Conservation (phyloP, 1,140 invertebrate genomes). For the Tetramorium simillimum region DNA sequence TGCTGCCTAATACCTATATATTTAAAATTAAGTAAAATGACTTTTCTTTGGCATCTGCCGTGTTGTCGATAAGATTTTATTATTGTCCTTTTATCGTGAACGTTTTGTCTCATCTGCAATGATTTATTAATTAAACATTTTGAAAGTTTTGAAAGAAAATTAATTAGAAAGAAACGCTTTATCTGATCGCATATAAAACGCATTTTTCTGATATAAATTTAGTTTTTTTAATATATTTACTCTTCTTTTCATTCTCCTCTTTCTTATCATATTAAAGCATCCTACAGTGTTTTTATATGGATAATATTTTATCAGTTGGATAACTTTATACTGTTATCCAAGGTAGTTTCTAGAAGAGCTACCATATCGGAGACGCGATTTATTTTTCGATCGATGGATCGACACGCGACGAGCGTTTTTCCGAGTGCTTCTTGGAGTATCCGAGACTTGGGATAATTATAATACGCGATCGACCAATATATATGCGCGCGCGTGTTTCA, state of each 20-base stretch:
- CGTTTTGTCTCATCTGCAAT: not conserved
- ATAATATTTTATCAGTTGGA: not conserved
- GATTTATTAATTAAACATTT: not conserved
- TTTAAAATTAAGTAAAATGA: not conserved
- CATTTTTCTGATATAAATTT: not conserved
- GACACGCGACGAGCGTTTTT: not conserved
- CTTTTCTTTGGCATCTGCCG: not conserved
- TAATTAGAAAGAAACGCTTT: not conserved
- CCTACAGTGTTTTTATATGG: not conserved
- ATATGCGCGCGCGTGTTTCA: constrained; percentile 29
- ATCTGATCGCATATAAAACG: not conserved
- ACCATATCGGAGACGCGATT: not conserved
- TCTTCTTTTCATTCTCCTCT: not conserved
- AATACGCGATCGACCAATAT: constrained; percentile 53
- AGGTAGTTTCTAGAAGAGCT: constrained; percentile 13
- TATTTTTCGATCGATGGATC: constrained; percentile 40
- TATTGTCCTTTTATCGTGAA: not conserved
- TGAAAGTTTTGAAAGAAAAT: not conserved
- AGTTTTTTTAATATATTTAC: not conserved
- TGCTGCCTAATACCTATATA: not conserved
- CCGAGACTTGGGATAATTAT: constrained; percentile 36
- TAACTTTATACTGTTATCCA: not conserved
- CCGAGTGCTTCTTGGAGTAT: not conserved
- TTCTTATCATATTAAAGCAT: not conserved
- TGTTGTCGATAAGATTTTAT: not conserved